Evolutionary conservation across 2,888 invertebrate genomes (phyloP), one percentile per base, ranked within the genome.

Genomic region (Standfussiana lucernea): DNA sequence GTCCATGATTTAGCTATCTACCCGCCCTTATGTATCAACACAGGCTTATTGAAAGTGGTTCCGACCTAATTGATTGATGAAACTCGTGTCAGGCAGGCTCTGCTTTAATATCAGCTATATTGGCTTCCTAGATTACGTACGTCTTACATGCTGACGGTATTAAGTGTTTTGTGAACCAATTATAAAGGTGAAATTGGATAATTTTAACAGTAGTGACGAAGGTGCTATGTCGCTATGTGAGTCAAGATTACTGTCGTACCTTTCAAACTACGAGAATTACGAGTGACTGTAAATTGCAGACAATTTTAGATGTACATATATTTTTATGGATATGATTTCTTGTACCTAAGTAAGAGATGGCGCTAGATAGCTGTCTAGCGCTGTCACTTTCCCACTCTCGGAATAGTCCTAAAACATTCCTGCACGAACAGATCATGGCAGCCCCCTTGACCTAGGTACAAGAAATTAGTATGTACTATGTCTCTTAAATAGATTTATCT

Each of bases 31-130:
- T 28, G 28, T 40, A 18, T 18, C 24, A 35, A 35, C 6, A 7
- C 28, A 21, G 10, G 47, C 5, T 35, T 67, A 47, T 47, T 50
- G 40, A 32, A 66, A 68, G 28, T 67, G 18, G 66, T 50, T 24
- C 47, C 15, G 3, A 66, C 11, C 72, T 32, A 53, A 53, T 67
- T 68, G 50, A 68, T 67, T 53, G 47, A 40, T 72, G 40, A n/a
- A 72, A 18, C 24, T 15, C 47, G 15, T 47, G 21, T 2, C 47
- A 37, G 37, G 21, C 68, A 50, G 32, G 32, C 24, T 50, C 32
- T 67, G 24, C 50, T 24, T 10, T 50, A 40, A 67, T 72, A 67
- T 50, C 40, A 24, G 40, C 68, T 4, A 67, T 53, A 50, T 53
- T 67, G 24, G 24, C 50, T 53, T 37, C 7, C 68, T 28, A 42